Conservation (phyloP, 2,797 vertebrate genomes). For the Helicolenus hilgendorfi region DNA sequence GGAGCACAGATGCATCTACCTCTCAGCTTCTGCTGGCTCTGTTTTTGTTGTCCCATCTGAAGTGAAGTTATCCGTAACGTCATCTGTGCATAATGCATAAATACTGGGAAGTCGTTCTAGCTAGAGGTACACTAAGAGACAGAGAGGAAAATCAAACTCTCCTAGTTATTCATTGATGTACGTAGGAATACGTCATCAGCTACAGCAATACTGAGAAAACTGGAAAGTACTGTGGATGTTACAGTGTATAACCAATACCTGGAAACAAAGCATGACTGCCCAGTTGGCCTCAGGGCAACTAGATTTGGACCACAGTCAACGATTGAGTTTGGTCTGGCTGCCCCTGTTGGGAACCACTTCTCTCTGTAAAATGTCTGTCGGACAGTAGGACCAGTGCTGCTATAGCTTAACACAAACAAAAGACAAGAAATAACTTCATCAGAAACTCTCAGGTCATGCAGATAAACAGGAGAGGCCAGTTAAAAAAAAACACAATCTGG, state of each 20-base stretch:
- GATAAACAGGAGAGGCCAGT: slow-evolving; percentile 17
- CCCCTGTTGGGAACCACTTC: background rate
- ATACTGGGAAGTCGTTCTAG: background rate
- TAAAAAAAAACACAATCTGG: slow-evolving; percentile 4
- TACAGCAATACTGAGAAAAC: background rate
- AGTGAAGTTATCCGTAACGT: background rate
- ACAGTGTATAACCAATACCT: slow-evolving; percentile 5
- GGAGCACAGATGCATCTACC: background rate
- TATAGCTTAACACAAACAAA: background rate
- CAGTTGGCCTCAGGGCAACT: background rate
- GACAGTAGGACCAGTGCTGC: background rate
- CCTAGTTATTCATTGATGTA: background rate
- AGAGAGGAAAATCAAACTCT: background rate
- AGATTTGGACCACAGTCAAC: slow-evolving; percentile 23
- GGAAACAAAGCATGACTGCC: slow-evolving; percentile 10
- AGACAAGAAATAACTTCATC: background rate
- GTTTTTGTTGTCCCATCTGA: background rate
- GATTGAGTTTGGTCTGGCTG: background rate
- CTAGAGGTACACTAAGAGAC: background rate
- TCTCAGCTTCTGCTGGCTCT: background rate
- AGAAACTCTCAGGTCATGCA: background rate
- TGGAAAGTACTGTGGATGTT: slow-evolving; percentile 6
- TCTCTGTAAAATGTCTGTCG: background rate
- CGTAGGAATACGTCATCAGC: background rate
- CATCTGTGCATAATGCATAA: background rate